phyloP scores from a whole-genome alignment of 2,113 vertebrate genomes.

The Microtus ochrogaster region DNA sequence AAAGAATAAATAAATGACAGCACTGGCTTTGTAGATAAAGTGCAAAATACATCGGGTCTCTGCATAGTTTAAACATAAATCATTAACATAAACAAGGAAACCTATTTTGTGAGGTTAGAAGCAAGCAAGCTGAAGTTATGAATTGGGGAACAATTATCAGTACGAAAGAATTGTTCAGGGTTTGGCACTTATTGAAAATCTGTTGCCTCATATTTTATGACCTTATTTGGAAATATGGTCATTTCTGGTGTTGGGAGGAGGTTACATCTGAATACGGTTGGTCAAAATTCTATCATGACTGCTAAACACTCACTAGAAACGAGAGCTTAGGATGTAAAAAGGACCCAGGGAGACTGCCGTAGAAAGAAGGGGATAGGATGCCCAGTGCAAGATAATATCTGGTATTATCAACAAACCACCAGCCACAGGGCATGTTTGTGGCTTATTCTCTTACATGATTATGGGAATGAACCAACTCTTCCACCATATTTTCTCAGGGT shows the following conservation, averaged over 20 bases:
- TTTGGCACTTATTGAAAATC: neutral
- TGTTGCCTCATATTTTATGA: neutral
- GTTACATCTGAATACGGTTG: neutral
- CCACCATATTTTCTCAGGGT: neutral
- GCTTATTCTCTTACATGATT: neutral
- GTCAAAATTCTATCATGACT: neutral
- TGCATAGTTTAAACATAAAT: neutral
- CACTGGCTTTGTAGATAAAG: neutral
- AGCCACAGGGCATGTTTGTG: neutral
- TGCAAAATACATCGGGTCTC: neutral
- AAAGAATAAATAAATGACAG: neutral
- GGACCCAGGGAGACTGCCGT: neutral
- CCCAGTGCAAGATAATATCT: neutral
- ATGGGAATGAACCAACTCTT: neutral
- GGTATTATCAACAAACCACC: neutral
- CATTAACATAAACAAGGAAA: neutral
- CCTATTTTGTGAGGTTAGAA: neutral
- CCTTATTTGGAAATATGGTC: neutral
- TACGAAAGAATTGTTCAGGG: neutral
- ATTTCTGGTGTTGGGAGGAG: neutral
- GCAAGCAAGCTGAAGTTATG: slow-evolving; percentile 15
- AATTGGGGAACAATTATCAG: neutral
- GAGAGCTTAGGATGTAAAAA: neutral
- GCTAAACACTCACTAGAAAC: neutral
- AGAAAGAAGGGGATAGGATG: neutral